phyloP scores from a whole-genome alignment of 2,113 vertebrate genomes.

The Pedetes capensis region DNA sequence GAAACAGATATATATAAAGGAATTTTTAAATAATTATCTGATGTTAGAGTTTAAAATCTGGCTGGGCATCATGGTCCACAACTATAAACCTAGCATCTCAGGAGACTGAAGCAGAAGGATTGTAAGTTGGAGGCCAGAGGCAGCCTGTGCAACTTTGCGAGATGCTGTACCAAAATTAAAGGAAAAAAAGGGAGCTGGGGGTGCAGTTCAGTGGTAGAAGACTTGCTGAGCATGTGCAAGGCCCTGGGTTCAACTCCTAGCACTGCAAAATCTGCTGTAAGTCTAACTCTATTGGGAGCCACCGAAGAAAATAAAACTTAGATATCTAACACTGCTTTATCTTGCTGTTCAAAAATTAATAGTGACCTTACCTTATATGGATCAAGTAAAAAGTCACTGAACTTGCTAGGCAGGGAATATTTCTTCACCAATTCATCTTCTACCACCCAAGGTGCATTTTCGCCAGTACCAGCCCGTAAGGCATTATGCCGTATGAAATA shows the following conservation, averaged over 20 bases:
- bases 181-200: too few species aligned
- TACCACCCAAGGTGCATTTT: conserved; percentile 97
- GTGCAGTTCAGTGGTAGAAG: too few species aligned
- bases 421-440: conserved; percentile 97
- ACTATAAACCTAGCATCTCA: too few species aligned
- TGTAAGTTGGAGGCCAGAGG: too few species aligned
- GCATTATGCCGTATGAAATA: conserved; percentile 98
- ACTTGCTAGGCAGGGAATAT: conserved; percentile 96
- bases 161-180: too few species aligned
- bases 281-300: neutral
- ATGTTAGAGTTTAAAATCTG: conserved; percentile 35
- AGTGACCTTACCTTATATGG: conserved; percentile 92
- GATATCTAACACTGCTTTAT: neutral
- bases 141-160: too few species aligned
- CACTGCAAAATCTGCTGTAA: conserved; percentile 42
- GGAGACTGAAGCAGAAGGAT: too few species aligned
- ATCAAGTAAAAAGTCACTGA: conserved; percentile 96
- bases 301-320: neutral
- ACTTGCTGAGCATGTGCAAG: too few species aligned
- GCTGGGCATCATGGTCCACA: too few species aligned
- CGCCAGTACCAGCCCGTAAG: conserved; percentile 90
- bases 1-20: neutral
- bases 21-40: neutral
- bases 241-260: too few species aligned
- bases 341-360: neutral